phyloP scores from a whole-genome alignment of 2,888 invertebrate species.

The Drosophila fulvimacula region DNA sequence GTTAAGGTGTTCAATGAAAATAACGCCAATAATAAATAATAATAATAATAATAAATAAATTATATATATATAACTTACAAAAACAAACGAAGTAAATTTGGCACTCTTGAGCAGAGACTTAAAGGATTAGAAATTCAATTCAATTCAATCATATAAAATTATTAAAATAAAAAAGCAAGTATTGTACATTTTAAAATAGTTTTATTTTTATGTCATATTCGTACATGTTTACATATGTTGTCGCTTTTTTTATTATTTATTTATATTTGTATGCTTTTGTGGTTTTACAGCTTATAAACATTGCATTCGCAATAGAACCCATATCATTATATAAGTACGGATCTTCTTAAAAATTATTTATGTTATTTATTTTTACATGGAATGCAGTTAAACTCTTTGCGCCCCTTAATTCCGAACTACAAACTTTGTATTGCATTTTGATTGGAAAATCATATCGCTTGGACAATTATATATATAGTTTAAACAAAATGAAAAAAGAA shows the following conservation, averaged over 20 bases:
- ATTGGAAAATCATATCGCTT: slow-evolving; percentile 46
- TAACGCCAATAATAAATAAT: no score
- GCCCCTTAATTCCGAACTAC: slow-evolving; percentile 49
- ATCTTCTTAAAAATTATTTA: slow-evolving; percentile 69
- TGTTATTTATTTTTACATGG: slow-evolving; percentile 82
- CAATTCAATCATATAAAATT: no score
- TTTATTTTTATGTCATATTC: slow-evolving; percentile 77
- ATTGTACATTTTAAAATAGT: slow-evolving; percentile 72
- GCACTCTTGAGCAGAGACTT: no score
- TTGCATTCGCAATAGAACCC: slow-evolving; percentile 58
- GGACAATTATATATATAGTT: slow-evolving; percentile 37
- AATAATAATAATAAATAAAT: no score
- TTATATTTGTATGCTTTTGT: slow-evolving; percentile 68
- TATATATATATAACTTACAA: no score
- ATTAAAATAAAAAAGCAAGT: not conserved
- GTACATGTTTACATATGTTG: slow-evolving; percentile 73
- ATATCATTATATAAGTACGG: slow-evolving; percentile 61
- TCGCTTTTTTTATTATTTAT: slow-evolving; percentile 56
- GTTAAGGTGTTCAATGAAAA: no score
- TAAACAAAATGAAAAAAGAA: slow-evolving; percentile 39
- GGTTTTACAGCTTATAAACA: slow-evolving; percentile 58
- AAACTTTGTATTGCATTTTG: slow-evolving; percentile 54
- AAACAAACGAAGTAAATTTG: no score
- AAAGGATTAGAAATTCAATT: no score
- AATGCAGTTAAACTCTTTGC: slow-evolving; percentile 81